Conservation (phyloP, 2,113 vertebrate genomes). For the Helogale parvula region DNA sequence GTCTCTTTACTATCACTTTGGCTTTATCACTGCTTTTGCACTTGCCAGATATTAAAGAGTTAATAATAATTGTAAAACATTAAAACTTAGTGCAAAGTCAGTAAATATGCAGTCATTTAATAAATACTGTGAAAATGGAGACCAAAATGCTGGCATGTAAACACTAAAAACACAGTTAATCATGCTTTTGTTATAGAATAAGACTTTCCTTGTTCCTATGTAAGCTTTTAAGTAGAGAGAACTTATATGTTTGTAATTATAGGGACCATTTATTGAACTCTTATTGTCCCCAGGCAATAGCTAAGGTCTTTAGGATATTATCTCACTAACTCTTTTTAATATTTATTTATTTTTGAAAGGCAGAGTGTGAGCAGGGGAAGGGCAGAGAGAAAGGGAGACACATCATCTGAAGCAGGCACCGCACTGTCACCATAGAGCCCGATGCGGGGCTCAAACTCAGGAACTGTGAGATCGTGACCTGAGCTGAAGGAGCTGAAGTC, state of each 20-base stretch:
- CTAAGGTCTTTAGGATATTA: neutral
- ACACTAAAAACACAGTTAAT: neutral
- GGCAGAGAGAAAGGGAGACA: too few relatives aligned
- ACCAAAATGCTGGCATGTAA: neutral
- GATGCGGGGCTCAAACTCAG: too few relatives aligned
- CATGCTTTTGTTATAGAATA: neutral
- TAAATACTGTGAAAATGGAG: neutral
- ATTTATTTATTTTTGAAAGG: too few relatives aligned
- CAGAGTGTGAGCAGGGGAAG: too few relatives aligned
- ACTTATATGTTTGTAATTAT: conserved; percentile 8
- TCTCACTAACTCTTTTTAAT: neutral
- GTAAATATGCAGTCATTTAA: neutral
- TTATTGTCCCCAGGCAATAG: neutral
- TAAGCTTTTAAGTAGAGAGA: neutral
- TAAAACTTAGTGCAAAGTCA: neutral
- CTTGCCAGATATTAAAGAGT: neutral
- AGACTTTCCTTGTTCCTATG: neutral
- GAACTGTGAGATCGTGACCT: too few relatives aligned
- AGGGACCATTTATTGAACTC: neutral
- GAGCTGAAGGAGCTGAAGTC: too few relatives aligned
- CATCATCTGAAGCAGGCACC: too few relatives aligned
- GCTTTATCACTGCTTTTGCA: neutral
- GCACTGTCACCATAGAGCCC: too few relatives aligned
- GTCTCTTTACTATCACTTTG: neutral
- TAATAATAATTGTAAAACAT: conserved; percentile 10